Evolutionary conservation across 2,888 invertebrate species (phyloP).

Genomic region (Idaea aversata): DNA sequence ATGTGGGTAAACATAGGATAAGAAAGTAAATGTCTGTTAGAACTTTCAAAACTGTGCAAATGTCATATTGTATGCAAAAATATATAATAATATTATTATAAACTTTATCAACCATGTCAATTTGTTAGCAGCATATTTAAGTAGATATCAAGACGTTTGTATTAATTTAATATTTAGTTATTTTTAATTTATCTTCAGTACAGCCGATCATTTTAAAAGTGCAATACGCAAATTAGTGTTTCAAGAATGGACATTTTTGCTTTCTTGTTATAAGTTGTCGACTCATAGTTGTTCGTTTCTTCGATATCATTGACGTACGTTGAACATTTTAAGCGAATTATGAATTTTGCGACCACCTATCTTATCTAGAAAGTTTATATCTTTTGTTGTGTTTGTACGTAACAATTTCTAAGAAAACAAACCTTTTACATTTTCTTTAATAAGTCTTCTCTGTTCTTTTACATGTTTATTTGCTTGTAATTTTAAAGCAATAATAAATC

Average conservation of each 20-base stretch:
- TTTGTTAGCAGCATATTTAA: background rate
- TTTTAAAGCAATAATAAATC: background rate
- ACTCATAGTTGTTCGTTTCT: background rate
- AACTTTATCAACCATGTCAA: slow-evolving; percentile 1
- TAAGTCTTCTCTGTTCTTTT: background rate
- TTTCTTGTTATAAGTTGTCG: background rate
- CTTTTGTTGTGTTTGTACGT: background rate
- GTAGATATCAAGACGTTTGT: background rate
- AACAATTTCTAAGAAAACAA: background rate
- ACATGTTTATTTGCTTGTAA: background rate
- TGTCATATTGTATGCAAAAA: background rate
- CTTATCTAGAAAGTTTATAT: background rate
- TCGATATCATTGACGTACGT: background rate
- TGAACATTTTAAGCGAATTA: background rate
- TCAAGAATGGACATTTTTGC: background rate
- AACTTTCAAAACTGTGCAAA: background rate
- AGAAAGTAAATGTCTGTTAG: slow-evolving; percentile 46
- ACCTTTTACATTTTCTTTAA: background rate
- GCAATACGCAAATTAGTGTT: background rate
- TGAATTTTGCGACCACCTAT: background rate
- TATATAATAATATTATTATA: background rate
- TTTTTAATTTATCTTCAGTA: background rate
- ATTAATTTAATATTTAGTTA: background rate
- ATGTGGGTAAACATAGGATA: slow-evolving; percentile 47
- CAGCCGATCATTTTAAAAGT: background rate